Evolutionary conservation across 2,797 vertebrate genomes (phyloP), one percentile per base, ranked within the genome.

Genomic region (Pipistrellus nathusii): DNA sequence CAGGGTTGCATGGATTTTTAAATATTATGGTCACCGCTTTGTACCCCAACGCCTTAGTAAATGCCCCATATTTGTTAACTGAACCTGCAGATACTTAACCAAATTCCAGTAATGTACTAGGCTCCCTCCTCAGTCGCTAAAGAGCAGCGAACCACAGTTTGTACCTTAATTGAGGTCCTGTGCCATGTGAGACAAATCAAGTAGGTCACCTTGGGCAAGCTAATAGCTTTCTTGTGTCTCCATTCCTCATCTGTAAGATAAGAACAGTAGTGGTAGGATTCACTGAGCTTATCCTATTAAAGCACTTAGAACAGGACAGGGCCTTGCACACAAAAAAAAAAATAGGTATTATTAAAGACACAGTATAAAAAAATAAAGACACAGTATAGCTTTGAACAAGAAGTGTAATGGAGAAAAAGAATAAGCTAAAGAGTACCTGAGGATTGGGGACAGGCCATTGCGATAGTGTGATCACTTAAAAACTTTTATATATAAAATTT

Each of bases 51-150:
- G 64, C 57, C 38, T 76, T 59, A 41, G 15, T 64, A 90, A 62
- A 41, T 71, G 23, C 46, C 18, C 41, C 5, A 1, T 32, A 20
- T 83, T 82, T 93, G 46, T 76, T 75, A 78, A 51, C 57, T 53
- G 53, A 35, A 30, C 78, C 27, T 92, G 10, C 23, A 53, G 97
- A 98, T 98, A 77, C 93, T 97, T 91, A 95, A 95, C 80, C 82
- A 93, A 95, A 96, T 95, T 95, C 86, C 95, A 93, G 51, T 96
- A 96, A 97, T 96, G 89, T 94, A 93, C 92, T 91, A 80, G 92
- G 90, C 25, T 18, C 69, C 77, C 82, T 96, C 97, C 96, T 96
- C 95, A 55, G 95, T 97, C 96, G 35, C 78, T 98, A 98, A 98
- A 98, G 95, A 76, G 30, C 46, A 53, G 21, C 35, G 51, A 62